Evolutionary conservation across 2,113 vertebrate genomes (phyloP), one percentile per base, ranked within the genome.

Genomic region (Rhinolophus sinicus): DNA sequence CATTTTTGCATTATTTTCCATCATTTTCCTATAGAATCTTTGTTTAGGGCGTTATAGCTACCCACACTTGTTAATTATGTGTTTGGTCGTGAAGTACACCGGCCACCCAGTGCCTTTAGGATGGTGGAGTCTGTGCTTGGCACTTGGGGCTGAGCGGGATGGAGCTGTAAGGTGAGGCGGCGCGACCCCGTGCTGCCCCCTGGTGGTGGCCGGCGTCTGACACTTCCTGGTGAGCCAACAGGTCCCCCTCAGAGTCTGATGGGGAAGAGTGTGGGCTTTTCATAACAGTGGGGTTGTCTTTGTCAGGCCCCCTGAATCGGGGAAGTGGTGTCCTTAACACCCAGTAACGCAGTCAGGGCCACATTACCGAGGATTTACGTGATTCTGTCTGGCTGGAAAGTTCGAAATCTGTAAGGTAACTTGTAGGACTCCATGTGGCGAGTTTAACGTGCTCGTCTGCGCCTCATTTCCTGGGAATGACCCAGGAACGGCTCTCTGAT

Each of bases 401-500:
- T 76, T 77, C 78, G 86, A 86, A 86, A 95, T 98, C 97, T 93
- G 30, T 80, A 95, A 81, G 60, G 96, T 93, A 82, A 70, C 89
- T 93, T 50, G 11, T 50, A 50, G 47, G 47, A 50, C 47, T 50
- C 47, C 47, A 12, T 50, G 47, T 50, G 47, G 47, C 47, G 47
- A 50, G 47, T 50, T 50, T 50, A 50, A 50, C 47, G 47, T 10
- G 47, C 4, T 50, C 75, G 60, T 88, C 92, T 89, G 77, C 50
- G 69, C 90, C 88, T 97, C 88, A 92, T 97, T 97, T 98, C 96
- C 96, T 76, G 96, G 85, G 76, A 95, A 92, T 91, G 93, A 56
- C 87, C 26, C 93, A 90, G 92, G 93, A 97, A 67, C 50, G 50
- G 91, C 83, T 95, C 93, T 97, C 98, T 98, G 94, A 97, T 98